Conservation (phyloP, 2,113 vertebrate species). For the Columba livia region DNA sequence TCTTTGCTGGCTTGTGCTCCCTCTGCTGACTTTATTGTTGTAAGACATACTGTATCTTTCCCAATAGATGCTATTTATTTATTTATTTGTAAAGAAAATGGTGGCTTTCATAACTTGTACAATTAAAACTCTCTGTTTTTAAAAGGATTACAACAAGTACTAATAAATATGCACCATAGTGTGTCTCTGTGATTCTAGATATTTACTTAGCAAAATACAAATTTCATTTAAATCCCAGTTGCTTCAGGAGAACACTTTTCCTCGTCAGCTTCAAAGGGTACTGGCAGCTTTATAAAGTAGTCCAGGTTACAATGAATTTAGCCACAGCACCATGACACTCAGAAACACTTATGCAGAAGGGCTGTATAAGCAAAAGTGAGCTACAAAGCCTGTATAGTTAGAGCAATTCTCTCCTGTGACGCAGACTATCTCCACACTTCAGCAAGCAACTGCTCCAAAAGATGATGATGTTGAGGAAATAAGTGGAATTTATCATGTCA, state of each 20-base stretch:
- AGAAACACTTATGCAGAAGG: neutral
- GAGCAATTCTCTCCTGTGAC: neutral
- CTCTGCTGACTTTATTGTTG: neutral
- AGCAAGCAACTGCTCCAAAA: neutral
- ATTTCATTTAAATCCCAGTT: neutral
- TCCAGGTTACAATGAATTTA: neutral
- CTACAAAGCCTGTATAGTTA: neutral
- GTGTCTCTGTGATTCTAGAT: neutral
- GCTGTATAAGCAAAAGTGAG: neutral
- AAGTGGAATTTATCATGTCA: neutral
- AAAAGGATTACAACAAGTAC: neutral
- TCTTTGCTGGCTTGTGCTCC: neutral
- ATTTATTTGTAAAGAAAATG: neutral
- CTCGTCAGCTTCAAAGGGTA: neutral
- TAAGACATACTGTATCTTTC: neutral
- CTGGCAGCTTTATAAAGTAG: neutral
- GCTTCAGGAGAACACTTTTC: neutral
- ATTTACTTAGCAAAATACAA: neutral
- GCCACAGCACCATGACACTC: fast-evolving
- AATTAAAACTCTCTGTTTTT: neutral
- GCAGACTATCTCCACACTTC: neutral
- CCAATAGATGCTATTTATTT: neutral
- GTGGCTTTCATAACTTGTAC: neutral
- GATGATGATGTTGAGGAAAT: neutral
- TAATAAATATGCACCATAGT: neutral